Evolutionary conservation across 2,113 vertebrate species (phyloP), one percentile per base, ranked within the genome.

Genomic region (Phocoena phocoena): DNA sequence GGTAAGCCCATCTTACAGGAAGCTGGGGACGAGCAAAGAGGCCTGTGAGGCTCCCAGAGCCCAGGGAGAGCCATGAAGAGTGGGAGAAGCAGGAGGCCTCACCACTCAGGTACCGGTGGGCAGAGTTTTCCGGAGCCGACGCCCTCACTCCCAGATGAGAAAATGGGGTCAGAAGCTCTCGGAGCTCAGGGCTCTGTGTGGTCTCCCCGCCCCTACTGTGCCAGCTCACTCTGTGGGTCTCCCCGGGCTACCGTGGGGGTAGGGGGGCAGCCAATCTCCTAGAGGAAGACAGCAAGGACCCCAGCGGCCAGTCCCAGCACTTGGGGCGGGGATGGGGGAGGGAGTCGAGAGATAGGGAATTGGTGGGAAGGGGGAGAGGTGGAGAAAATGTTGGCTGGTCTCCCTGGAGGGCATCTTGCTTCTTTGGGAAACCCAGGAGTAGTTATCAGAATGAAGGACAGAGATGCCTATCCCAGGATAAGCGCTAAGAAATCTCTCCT

Each of bases 21-120:
- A 47, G 86, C 92, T 84, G 60, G 36, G 73, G 83, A 70, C 38
- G 15, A 88, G 74, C 79, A 44, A 33, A 63, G 76, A n/a, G 88
- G 70, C 73, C 73, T 31, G 31, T 63, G 96, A 36, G 65, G 44
- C 70, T n/a, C 79, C 44, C 92, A 79, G n/a, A 67, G 55, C 58
- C 5, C 41, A 3, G 20, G 92, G 93, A 33, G 53, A 62, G 76
- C 87, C 20, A 73, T 89, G 90, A 85, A 68, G 89, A 94, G 28
- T 1, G 53, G 62, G 81, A 55, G 26, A 47, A 50, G 58, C 63
- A 77, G 31, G 74, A 11, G 10, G 1, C n/a, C 65, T 21, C 18
- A 18, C 18, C 6, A 0, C 13, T 18, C 68, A 71, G 15, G 67
- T 26, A 1, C 87, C 17, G 25, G 58, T 15, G 67, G 20, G 28